A percentile compares a stretch with the other conserved stretches of the same genome.
Conservation (phyloP, 1,140 invertebrate genomes). For the Scaptomyza montana region DNA sequence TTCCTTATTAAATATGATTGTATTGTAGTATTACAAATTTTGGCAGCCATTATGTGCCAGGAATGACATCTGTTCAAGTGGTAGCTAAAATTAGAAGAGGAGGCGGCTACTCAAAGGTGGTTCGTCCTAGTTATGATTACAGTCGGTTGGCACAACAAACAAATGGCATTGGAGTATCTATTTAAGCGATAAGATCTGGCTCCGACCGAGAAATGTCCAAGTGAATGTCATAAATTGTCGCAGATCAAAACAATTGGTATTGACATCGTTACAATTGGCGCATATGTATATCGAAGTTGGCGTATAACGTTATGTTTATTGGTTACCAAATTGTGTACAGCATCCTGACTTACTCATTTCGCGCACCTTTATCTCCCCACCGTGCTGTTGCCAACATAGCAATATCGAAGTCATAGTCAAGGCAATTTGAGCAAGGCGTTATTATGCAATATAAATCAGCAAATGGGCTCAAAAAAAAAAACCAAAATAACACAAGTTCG, state of each 20-base stretch:
- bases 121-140: conserved; percentile 57
- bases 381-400: conserved; percentile 43
- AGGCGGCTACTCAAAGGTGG: conserved; percentile 41
- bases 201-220: not conserved
- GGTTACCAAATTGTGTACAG: conserved; percentile 64
- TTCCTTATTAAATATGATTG: conserved; percentile 79
- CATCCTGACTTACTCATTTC: conserved; percentile 12
- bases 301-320: conserved; percentile 66
- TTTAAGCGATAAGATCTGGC: conserved; percentile 60
- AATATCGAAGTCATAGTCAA: conserved; percentile 36
- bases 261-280: conserved; percentile 12
- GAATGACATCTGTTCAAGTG: conserved; percentile 77
- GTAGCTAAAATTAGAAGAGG: conserved; percentile 19
- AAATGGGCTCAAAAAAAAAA: conserved; percentile 56
- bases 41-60: conserved; percentile 55
- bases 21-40: conserved; percentile 61
- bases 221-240: conserved; percentile 58
- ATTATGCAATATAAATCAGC: conserved; percentile 81
- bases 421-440: conserved; percentile 67
- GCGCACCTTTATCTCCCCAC: conserved; percentile 14
- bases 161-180: conserved; percentile 52
- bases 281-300: conserved; percentile 31
- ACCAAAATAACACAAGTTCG: not conserved
- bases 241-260: conserved; percentile 74
- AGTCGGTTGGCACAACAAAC: conserved; percentile 55